These are phyloP conservation scores for Anser brachyrhynchus DNA, from an alignment of 2,113 vertebrate species.

Conservation along the genomic window DNA sequence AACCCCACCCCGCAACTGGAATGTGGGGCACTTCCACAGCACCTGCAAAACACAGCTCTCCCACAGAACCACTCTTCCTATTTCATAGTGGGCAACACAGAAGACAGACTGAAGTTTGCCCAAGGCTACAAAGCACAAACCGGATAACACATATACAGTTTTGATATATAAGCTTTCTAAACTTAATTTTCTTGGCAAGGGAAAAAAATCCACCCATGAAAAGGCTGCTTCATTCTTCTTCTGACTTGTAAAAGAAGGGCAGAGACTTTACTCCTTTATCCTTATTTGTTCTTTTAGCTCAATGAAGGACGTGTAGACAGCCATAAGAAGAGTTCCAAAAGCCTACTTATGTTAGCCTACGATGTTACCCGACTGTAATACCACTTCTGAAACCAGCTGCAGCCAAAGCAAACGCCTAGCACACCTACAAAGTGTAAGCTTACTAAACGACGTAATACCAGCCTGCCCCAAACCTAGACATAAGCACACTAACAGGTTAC, in stretches of 20 bases:
- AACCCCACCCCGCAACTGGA: accelerated
- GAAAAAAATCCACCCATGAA: not conserved
- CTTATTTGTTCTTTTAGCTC: not conserved
- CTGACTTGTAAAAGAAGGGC: not conserved
- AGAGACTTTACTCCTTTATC: not conserved
- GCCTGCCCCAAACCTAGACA: not conserved
- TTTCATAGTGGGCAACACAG: not conserved
- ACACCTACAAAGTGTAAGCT: not conserved
- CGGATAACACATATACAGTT: not conserved
- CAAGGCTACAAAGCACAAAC: not conserved
- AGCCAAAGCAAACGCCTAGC: not conserved
- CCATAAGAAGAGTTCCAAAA: not conserved
- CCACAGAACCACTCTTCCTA: not conserved
- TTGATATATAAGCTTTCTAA: not conserved
- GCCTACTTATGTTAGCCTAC: not conserved
- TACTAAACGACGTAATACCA: not conserved
- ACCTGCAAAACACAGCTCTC: not conserved
- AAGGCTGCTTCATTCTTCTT: not conserved
- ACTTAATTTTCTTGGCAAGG: not conserved
- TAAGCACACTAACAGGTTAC: not conserved
- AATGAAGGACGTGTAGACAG: not conserved
- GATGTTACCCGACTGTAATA: not conserved
- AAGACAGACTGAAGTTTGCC: not conserved
- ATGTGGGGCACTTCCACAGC: not conserved
- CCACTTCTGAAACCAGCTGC: not conserved